phyloP scores from a whole-genome alignment of 35 echinoderm and acorn worm species.

The Chiridota heheva region DNA sequence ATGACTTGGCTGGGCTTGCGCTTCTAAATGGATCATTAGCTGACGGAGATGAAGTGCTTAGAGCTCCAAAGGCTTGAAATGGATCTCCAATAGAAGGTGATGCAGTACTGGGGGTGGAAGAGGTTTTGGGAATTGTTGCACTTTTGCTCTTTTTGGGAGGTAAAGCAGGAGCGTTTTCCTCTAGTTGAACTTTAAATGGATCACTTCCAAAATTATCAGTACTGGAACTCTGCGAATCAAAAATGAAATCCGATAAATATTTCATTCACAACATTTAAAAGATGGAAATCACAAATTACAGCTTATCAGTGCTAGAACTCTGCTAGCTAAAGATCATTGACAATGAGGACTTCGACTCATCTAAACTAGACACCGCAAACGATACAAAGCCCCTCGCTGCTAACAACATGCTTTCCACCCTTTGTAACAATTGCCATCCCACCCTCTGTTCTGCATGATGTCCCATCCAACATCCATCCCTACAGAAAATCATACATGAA shows the following conservation, averaged over 20 bases:
- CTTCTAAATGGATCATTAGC: conserved; percentile 35
- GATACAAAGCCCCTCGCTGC: too few relatives aligned
- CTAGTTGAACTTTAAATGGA: conserved; percentile 74
- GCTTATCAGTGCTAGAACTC: too few relatives aligned
- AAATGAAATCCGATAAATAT: background rate
- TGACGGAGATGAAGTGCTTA: conserved; percentile 35
- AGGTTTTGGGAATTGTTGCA: conserved; percentile 2
- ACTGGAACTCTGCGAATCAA: conserved; percentile 53
- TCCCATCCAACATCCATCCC: too few relatives aligned
- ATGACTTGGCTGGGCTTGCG: conserved; percentile 23
- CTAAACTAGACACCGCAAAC: too few relatives aligned
- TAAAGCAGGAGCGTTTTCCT: conserved; percentile 78
- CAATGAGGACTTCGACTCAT: too few relatives aligned
- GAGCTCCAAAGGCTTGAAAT: conserved; percentile 39
- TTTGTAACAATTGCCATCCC: too few relatives aligned
- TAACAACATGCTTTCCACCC: too few relatives aligned
- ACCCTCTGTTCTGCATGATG: too few relatives aligned
- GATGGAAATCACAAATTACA: background rate
- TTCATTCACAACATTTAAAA: background rate
- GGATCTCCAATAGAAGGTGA: conserved; percentile 27
- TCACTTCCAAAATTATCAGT: conserved; percentile 82
- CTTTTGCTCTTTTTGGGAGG: conserved; percentile 87
- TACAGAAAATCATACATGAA: too few relatives aligned
- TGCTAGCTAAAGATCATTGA: too few relatives aligned
- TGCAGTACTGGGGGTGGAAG: conserved; percentile 46